Evolutionary conservation across 2,888 invertebrate species (phyloP), one percentile per base, ranked within the genome.

Genomic region (Drosophila picticornis): DNA sequence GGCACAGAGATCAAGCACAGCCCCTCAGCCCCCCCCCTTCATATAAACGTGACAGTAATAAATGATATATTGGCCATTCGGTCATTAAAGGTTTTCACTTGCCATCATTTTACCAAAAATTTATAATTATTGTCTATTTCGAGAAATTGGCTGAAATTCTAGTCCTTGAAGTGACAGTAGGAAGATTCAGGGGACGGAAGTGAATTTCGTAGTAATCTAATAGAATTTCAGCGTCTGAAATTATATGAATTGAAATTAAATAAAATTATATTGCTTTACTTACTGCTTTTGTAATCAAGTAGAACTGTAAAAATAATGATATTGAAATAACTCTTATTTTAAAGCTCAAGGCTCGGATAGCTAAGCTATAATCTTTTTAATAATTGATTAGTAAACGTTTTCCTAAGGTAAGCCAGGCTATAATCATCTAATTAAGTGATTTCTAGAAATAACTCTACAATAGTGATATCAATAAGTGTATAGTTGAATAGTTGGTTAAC

Each of bases 11-110:
- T 79, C 75, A 43, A 46, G 53, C 43, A 58, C 38, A 27, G 31
- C 38, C 38, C 25, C 25, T 46, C 16, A 46, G 16, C 25, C 2
- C 46, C 34, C 34, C 4, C 38, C 19, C 25, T 27, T 27, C 9
- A 40, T 11, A 38, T 48, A 73, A 69, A 67, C 80, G 74, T 74
- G 80, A 67, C 66, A 72, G 71, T 83, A 79, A 81, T 82, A 79
- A 80, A 80, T 82, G 75, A 79, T 82, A 82, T 82, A 82, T 80
- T 53, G 75, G 55, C 34, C 83, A 69, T 67, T 62, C 40, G 34
- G 38, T 29, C 27, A 40, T 68, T 69, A 62, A 71, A 51, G 48
- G 29, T 52, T 60, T 53, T 22, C 34, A 25, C 55, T 25, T 43
- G 32, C 58, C 31, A 64, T 38, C 32, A 66, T 59, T 73, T 51